A percentile compares a stretch with the other conserved stretches of the same genome.
These are phyloP conservation scores for Brachionus sp. DNA, from an alignment of 1,140 invertebrate species.

Conservation along the genomic window DNA sequence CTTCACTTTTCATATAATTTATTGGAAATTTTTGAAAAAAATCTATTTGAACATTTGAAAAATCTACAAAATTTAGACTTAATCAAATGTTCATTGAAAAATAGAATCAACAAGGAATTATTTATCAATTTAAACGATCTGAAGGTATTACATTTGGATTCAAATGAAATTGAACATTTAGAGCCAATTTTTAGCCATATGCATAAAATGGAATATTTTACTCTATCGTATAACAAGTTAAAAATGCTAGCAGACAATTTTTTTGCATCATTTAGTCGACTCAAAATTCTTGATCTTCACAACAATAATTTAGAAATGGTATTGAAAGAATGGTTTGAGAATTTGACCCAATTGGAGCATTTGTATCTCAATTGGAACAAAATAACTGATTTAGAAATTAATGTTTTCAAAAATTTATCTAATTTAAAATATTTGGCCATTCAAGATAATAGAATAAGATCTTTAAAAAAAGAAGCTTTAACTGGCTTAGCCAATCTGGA, in stretches of 20 bases:
- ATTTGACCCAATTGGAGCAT: background rate
- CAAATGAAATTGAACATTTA: background rate
- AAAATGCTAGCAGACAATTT: background rate
- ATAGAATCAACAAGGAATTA: background rate
- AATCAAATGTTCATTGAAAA: background rate
- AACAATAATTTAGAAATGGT: background rate
- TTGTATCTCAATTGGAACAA: constrained; percentile 15
- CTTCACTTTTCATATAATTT: background rate
- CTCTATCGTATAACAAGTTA: background rate
- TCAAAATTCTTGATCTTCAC: background rate
- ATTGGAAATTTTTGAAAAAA: background rate
- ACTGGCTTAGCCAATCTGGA: background rate
- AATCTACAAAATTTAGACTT: background rate
- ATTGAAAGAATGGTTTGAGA: background rate
- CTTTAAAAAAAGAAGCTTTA: background rate
- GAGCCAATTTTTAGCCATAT: background rate
- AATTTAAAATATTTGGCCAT: background rate
- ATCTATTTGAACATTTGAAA: background rate
- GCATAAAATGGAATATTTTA: background rate
- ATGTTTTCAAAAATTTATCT: background rate
- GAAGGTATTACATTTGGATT: background rate
- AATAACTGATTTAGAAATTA: background rate
- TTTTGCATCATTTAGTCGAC: background rate
- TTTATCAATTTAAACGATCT: background rate
- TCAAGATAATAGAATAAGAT: background rate